A percentile compares a stretch with the other conserved stretches of the same genome.
phyloP scores from a whole-genome alignment of 1,140 invertebrate species.

The Drosophila bocki region DNA sequence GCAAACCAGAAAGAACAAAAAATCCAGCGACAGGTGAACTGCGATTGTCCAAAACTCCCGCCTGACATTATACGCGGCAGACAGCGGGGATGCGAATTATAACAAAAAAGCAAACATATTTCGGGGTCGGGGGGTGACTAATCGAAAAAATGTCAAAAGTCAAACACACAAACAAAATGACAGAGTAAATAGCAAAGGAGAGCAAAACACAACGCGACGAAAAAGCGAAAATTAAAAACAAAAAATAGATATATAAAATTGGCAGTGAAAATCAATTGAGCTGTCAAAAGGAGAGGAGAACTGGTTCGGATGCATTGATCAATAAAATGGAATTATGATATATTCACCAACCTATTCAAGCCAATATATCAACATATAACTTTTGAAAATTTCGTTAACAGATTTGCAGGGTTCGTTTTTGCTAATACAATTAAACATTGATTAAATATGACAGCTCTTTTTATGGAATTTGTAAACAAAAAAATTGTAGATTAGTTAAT shows the following conservation, averaged over 20 bases:
- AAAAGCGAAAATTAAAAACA: constrained; percentile 35
- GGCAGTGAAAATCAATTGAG: constrained; percentile 46
- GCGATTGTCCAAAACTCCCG: constrained; percentile 36
- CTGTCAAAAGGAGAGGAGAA: constrained; percentile 7
- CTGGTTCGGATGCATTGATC: constrained; percentile 23
- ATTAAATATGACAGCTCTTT: not conserved
- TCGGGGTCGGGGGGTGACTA: constrained; percentile 30
- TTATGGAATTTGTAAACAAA: not conserved
- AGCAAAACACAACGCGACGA: constrained; percentile 28
- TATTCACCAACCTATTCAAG: constrained; percentile 9
- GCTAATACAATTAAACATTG: not conserved
- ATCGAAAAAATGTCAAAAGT: constrained; percentile 69
- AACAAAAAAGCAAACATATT: constrained; percentile 73
- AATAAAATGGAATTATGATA: constrained; percentile 45
- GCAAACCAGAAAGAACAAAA: constrained; percentile 48
- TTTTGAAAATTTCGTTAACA: not conserved
- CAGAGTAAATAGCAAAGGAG: constrained; percentile 57
- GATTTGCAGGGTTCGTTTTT: not conserved
- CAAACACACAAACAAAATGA: constrained; percentile 71
- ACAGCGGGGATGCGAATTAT: constrained; percentile 66
- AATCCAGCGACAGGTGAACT: constrained; percentile 31
- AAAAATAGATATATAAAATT: not conserved
- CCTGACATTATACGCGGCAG: constrained; percentile 49
- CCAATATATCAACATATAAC: not conserved
- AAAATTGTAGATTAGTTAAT: not conserved